These are phyloP conservation scores for Peromyscus eremicus DNA, from an alignment of 2,797 vertebrate genomes.

Conservation along the genomic window DNA sequence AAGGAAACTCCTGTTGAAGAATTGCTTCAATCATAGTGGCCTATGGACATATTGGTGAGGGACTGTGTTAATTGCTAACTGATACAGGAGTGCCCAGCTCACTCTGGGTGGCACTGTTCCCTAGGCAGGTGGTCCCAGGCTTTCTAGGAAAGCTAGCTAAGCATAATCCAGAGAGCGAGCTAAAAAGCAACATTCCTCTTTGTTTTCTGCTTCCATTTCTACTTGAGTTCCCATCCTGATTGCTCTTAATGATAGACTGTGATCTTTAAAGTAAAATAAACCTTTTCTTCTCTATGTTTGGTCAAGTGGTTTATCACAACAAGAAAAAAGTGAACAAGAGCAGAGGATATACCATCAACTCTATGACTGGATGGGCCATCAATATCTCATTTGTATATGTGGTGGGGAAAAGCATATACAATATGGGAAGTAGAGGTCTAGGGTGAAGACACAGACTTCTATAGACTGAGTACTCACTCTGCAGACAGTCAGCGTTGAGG, in stretches of 20 bases:
- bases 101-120: background rate
- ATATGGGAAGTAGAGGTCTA: background rate
- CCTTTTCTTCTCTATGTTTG: background rate
- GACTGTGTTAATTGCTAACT: background rate
- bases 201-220: background rate
- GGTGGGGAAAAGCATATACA: accelerated
- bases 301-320: background rate
- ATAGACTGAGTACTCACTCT: slow-evolving; percentile 92
- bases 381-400: background rate
- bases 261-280: background rate
- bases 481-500: slow-evolving; percentile 98
- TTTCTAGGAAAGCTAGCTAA: background rate
- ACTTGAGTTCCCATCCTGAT: background rate
- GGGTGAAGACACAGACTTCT: background rate
- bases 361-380: background rate
- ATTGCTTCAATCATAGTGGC: background rate
- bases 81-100: no score
- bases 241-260: background rate
- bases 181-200: background rate
- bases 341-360: background rate
- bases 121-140: background rate
- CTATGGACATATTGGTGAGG: background rate
- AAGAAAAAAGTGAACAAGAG: background rate
- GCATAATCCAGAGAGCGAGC: background rate
- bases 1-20: background rate